A percentile compares a stretch with the other conserved stretches of the same genome.
These are phyloP conservation scores for Hyposoter didymator DNA, from an alignment of 2,888 invertebrate genomes.

Conservation along the genomic window DNA sequence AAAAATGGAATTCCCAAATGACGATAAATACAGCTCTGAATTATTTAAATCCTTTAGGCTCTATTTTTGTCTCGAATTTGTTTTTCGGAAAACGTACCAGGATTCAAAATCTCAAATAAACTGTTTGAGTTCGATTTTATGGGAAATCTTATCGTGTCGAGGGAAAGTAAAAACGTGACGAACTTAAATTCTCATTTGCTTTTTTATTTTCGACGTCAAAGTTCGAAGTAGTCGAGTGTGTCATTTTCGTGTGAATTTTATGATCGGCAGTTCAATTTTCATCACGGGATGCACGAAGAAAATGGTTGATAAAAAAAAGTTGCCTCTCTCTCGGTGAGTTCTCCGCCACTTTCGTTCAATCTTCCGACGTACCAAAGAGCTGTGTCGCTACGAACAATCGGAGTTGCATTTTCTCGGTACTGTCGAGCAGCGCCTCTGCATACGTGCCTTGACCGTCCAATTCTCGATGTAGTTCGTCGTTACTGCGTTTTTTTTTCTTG, in stretches of 20 bases:
- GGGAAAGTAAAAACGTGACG: too few species aligned
- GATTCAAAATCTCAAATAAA: too few species aligned
- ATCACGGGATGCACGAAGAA: background rate
- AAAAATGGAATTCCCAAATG: too few species aligned
- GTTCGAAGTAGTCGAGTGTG: background rate
- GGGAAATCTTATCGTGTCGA: too few species aligned
- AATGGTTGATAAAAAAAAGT: background rate
- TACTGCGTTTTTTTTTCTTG: conserved; percentile 45
- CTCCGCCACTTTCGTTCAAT: background rate
- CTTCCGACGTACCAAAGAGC: conserved; percentile 26
- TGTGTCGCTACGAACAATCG: conserved; percentile 35
- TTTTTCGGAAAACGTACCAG: too few species aligned
- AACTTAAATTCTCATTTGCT: background rate
- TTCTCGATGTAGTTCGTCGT: conserved; percentile 24
- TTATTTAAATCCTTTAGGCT: too few species aligned
- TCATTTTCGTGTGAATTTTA: background rate
- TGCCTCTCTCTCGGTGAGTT: background rate
- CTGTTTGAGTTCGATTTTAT: too few species aligned
- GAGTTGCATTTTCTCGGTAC: conserved; percentile 42
- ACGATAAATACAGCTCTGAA: too few species aligned
- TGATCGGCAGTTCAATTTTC: conserved; percentile 13
- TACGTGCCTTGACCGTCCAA: conserved; percentile 22
- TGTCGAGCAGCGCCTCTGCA: conserved; percentile 11
- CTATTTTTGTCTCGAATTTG: too few species aligned
- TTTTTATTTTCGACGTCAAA: background rate